Base-by-base conservation (phyloP, 1,140 invertebrate genomes). In the Papilio helenus region DNA sequence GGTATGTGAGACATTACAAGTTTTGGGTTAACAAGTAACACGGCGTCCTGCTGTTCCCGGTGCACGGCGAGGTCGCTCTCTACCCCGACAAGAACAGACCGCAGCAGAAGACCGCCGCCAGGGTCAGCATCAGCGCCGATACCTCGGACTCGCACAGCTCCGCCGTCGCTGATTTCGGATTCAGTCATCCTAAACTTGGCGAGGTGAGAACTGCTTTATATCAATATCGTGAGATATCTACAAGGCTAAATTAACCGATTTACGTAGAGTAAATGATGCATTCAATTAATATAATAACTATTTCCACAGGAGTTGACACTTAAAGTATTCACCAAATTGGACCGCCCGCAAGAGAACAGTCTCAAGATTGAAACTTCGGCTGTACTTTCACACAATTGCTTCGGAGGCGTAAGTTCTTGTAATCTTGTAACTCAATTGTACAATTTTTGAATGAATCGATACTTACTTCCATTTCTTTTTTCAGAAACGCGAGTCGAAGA, bases 21-120 rank as follows among this genome's bases (percentile, higher is more conserved):
- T n/a, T n/a, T n/a, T n/a, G n/a, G n/a, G n/a, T n/a, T n/a, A n/a
- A n/a, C n/a, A n/a, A n/a, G n/a, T n/a, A n/a, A n/a, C n/a, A n/a
- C 76, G 92, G 93, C 14, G 80, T 77, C 1, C 72, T 90, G 26
- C 89, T 88, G 0, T 92, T 94, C 88, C 92, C 93, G 7, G 79
- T 94, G 73, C 83, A 85, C 1, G 93, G 88, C 3, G 94, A 95
- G 80, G 93, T 96, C 5, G 91, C 93, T 18, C 92, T 97, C 65
- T 97, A 96, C 89, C 88, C 97, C 16, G 96, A 98, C 90, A 97
- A 97, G 85, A 96, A 96, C 79, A 95, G 96, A 61, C 97, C 97
- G 0, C 95, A 96, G 34, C 95, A 96, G 16, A 97, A 96, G 86
- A 95, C 96, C 2, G 93, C 93, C 9, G 81, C 96, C 0, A 88